phyloP scores from a whole-genome alignment of 2,888 invertebrate genomes.

The Eupeodes luniger region DNA sequence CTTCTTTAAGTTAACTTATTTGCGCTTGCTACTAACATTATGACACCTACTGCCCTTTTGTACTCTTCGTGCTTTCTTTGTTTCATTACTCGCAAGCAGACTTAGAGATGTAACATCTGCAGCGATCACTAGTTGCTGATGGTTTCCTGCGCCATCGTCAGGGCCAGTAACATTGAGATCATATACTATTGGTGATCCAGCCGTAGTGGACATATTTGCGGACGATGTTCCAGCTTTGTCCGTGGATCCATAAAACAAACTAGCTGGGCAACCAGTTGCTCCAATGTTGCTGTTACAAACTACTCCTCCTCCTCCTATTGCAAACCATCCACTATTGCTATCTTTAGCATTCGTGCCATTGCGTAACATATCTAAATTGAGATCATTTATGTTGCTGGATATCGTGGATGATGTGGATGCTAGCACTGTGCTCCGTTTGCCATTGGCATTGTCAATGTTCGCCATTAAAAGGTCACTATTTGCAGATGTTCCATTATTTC shows the following conservation, averaged over 20 bases:
- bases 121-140: constrained; percentile 47
- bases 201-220: constrained; percentile 1
- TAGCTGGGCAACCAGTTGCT: constrained; percentile 57
- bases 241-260: constrained; percentile 62
- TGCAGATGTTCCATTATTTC: constrained; percentile 40
- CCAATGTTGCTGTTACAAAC: constrained; percentile 5
- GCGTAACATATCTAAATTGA: constrained; percentile 61
- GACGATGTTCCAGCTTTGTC: constrained; percentile 57
- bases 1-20: constrained; percentile 69
- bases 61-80: constrained; percentile 84
- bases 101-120: constrained; percentile 78
- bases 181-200: constrained; percentile 14
- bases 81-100: constrained; percentile 79
- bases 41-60: constrained; percentile 84
- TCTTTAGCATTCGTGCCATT: constrained; percentile 44
- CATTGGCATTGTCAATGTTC: constrained; percentile 45
- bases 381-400: constrained; percentile 64
- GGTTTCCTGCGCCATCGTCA: constrained; percentile 46
- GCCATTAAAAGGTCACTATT: constrained; percentile 41
- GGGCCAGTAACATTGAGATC: constrained; percentile 24
- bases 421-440: constrained; percentile 53
- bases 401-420: constrained; percentile 57
- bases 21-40: constrained; percentile 83
- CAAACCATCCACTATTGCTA: constrained; percentile 54
- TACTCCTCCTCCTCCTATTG: constrained; percentile 35